Evolutionary conservation across 2,888 invertebrate genomes (phyloP).

Genomic region (Bimastos eiseni): DNA sequence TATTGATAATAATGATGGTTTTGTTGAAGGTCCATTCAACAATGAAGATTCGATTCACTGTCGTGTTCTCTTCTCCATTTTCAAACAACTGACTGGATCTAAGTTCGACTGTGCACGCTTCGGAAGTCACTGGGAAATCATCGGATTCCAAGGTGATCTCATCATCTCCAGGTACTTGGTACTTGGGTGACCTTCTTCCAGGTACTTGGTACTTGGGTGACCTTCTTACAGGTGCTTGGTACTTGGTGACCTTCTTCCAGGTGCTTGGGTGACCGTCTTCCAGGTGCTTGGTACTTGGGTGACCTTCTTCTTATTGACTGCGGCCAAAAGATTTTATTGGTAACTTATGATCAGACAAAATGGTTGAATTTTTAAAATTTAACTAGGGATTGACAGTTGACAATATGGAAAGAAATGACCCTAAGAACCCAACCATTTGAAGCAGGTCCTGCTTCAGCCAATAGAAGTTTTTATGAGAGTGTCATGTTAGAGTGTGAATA

Average conservation of each 20-base stretch:
- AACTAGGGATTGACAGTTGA: too few species aligned
- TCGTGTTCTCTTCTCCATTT: constrained; percentile 64
- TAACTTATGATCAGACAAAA: too few species aligned
- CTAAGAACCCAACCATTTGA: too few species aligned
- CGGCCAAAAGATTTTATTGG: too few species aligned
- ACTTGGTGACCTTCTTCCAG: too few species aligned
- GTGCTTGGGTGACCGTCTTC: neutral
- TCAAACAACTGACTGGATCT: constrained; percentile 63
- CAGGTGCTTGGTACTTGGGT: neutral
- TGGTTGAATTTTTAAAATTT: too few species aligned
- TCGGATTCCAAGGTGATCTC: constrained; percentile 66
- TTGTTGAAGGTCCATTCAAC: constrained; percentile 59
- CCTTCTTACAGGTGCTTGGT: neutral
- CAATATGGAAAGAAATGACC: too few species aligned
- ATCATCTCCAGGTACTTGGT: constrained; percentile 1
- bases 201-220: neutral
- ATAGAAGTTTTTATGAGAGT: too few species aligned
- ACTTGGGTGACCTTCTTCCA: neutral
- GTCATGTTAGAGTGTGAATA: too few species aligned
- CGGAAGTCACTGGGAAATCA: constrained; percentile 67
- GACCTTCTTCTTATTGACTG: too few species aligned
- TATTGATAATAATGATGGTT: neutral
- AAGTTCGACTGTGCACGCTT: constrained; percentile 63
- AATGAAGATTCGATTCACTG: constrained; percentile 61
- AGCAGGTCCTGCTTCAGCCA: too few species aligned